Evolutionary conservation across 2,888 invertebrate genomes (phyloP).

Genomic region (Neria commutata): DNA sequence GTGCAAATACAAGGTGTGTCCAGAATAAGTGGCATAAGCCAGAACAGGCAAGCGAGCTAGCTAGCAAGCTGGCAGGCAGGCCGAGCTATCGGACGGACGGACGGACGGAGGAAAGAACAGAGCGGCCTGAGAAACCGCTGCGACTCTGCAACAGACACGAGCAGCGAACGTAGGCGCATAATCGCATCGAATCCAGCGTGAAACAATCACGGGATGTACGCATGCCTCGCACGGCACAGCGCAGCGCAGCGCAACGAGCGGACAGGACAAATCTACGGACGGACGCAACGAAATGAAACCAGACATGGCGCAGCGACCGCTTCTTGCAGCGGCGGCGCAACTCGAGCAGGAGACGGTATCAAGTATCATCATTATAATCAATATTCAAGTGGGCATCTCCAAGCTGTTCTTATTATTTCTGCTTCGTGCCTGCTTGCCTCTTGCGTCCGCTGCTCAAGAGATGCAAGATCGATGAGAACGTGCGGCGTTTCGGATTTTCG

Average conservation of each 20-base stretch:
- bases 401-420: constrained; percentile 19
- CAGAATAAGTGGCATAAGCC: constrained; percentile 1
- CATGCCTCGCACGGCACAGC: too few species aligned
- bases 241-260: background rate
- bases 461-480: constrained; percentile 24
- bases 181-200: too few species aligned
- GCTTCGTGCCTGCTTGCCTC: background rate
- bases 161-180: too few species aligned
- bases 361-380: constrained; percentile 46
- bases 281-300: constrained; percentile 2
- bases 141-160: too few species aligned
- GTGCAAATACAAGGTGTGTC: constrained; percentile 31
- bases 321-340: constrained; percentile 8
- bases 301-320: too few species aligned
- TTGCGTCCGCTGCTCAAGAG: background rate
- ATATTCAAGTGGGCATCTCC: constrained; percentile 42
- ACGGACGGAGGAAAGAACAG: background rate
- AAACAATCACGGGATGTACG: too few species aligned
- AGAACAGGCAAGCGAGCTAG: constrained; percentile 6
- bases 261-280: background rate
- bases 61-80: constrained; percentile 1
- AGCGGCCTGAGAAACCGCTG: too few species aligned
- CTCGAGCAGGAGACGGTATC: constrained; percentile 33
- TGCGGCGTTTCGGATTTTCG: constrained; percentile 12
- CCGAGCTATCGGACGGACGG: background rate